Base-by-base conservation (phyloP, 2,888 invertebrate genomes). In the Sclerodermus sp. region DNA sequence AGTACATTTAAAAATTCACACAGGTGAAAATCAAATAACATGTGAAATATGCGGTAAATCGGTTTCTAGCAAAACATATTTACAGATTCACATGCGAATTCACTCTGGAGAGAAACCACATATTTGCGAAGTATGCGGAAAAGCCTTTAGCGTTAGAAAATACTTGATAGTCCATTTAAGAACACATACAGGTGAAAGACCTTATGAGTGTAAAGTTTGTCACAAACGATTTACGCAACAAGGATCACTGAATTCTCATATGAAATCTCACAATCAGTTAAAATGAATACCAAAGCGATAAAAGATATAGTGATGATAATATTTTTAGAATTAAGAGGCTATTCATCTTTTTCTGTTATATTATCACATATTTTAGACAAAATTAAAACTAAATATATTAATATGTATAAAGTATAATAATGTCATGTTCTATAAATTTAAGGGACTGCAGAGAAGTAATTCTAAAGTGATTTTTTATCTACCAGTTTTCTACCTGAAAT, bases 1-100 rank as follows among this genome's bases (percentile, higher is more conserved):
- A 66, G 80, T 63, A 0, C 82, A 82, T 54, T 60, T 77, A 49
- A 76, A 77, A 45, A 76, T 79, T 5, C 82, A 82, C 58, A 71
- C 76, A 0, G 80, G 80, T 1, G 74, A 78, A 45, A 80, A 73
- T 63, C 73, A 74, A 53, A 76, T 74, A 13, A 59, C 70, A 0
- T 81, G 81, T 59, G 71, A 77, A 36, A 56, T 73, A 1, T 81
- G 80, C 58, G 76, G 74, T 0, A 80, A 80, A 45, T 67, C 70
- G 1, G 63, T 75, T 0, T 80, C 80, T 15, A 76, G 72, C 46
- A 73, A 71, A 46, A 68, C 65, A 2, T 73, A 73, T 38, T 55
- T 74, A 17, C 67, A 62, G 36, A 62, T 66, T 12, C 74, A 74
- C 46, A 73, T 70, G 70, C 59, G 68, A 15, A 73, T 73, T 53